A percentile compares a stretch with the other conserved stretches of the same genome.
Conservation (phyloP, 2,797 vertebrate genomes). For the Trematomus bernacchii region DNA sequence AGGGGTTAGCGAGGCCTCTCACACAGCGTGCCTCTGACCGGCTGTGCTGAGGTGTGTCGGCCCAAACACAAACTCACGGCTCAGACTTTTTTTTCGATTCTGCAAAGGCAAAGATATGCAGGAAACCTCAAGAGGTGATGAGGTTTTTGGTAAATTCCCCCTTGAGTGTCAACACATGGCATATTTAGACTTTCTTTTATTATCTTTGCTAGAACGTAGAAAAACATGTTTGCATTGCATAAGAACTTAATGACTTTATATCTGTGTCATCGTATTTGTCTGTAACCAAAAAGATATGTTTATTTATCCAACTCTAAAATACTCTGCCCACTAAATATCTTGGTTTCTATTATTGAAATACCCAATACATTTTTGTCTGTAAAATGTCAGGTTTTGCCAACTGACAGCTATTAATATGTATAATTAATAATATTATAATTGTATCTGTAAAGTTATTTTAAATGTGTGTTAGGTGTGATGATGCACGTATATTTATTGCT, state of each 20-base stretch:
- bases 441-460: too few species aligned
- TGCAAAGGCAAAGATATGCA: neutral
- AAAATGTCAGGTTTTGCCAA: too few species aligned
- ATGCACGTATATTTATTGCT: neutral
- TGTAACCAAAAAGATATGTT: too few species aligned
- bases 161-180: neutral
- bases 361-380: too few species aligned
- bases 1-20: conserved; percentile 69
- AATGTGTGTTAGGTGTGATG: neutral
- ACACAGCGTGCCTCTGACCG: conserved; percentile 31
- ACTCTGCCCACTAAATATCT: too few species aligned
- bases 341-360: too few species aligned
- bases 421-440: too few species aligned
- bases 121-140: neutral
- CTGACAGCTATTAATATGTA: too few species aligned
- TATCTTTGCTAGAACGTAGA: neutral
- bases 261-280: too few species aligned
- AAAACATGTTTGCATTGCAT: neutral
- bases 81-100: neutral
- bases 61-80: conserved; percentile 18
- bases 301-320: too few species aligned
- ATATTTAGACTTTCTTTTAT: neutral
- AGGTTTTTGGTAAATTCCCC: neutral
- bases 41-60: conserved; percentile 13
- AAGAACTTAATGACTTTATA: too few species aligned